A percentile compares a stretch with the other conserved stretches of the same genome.
Conservation (phyloP, 2,797 vertebrate species). For the Pseudochirops corinnae region DNA sequence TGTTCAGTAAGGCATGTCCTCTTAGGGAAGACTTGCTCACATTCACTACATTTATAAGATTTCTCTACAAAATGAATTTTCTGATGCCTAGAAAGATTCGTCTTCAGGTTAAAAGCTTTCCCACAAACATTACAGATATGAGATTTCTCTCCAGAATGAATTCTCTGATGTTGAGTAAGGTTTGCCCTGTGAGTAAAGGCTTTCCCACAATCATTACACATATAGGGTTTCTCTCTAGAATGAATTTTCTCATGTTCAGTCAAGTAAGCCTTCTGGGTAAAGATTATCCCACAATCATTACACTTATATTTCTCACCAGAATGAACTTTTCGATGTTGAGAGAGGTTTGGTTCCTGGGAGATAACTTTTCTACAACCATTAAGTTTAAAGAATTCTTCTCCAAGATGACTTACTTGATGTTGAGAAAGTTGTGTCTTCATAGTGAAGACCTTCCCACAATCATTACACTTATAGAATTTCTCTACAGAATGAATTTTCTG, state of each 20-base stretch:
- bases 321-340: constrained; percentile 28
- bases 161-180: constrained; percentile 86
- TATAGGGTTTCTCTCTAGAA: constrained; percentile 83
- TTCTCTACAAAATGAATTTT: constrained; percentile 37
- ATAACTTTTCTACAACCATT: constrained; percentile 50
- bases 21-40: constrained; percentile 19
- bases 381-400: constrained; percentile 46
- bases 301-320: constrained; percentile 46
- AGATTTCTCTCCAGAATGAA: constrained; percentile 76
- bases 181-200: constrained; percentile 86
- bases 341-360: constrained; percentile 11
- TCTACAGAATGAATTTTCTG: constrained; percentile 39
- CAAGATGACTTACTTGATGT: constrained; percentile 51
- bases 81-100: constrained; percentile 27
- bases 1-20: constrained; percentile 24
- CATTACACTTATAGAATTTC: constrained; percentile 27
- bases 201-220: constrained; percentile 87
- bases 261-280: constrained; percentile 7
- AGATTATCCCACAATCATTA: constrained; percentile 47
- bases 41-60: constrained; percentile 29
- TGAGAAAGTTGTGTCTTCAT: constrained; percentile 66
- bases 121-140: constrained; percentile 32
- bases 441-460: constrained; percentile 57
- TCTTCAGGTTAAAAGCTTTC: constrained; percentile 33
- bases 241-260: constrained; percentile 80